phyloP scores from a whole-genome alignment of 2,113 vertebrate genomes.

The Brachypodius melanocephalos region DNA sequence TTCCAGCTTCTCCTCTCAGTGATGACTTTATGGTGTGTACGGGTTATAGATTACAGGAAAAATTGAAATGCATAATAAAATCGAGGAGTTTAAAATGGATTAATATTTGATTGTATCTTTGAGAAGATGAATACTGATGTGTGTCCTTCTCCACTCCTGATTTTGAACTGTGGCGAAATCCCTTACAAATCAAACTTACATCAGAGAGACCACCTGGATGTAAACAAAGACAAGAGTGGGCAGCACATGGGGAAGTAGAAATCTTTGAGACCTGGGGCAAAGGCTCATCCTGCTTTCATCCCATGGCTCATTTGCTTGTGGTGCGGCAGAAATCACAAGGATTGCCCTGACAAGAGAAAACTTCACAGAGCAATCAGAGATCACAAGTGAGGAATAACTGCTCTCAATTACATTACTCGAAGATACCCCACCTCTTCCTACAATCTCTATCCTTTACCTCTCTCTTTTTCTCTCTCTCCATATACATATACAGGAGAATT shows the following conservation, averaged over 20 bases:
- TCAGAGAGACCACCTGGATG: background rate
- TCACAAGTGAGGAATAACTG: background rate
- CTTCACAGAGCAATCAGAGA: fast-evolving
- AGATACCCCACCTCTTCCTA: background rate
- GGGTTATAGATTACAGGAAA: slow-evolving; percentile 65
- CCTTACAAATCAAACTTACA: background rate
- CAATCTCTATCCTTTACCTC: background rate
- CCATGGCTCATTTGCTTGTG: background rate
- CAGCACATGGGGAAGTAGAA: background rate
- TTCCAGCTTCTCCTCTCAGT: slow-evolving; percentile 58
- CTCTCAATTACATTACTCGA: background rate
- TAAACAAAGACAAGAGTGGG: background rate
- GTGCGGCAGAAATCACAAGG: slow-evolving; percentile 12
- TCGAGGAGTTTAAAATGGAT: slow-evolving; percentile 40
- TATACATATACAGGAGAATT: background rate
- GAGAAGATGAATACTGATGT: background rate
- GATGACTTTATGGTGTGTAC: slow-evolving; percentile 68
- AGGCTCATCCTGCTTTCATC: slow-evolving; percentile 1
- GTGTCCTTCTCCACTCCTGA: background rate
- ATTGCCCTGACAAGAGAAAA: background rate
- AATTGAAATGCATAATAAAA: slow-evolving; percentile 60
- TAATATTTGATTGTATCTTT: slow-evolving; percentile 52
- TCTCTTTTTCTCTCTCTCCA: background rate
- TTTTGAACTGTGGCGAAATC: background rate
- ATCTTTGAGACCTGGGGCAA: background rate